Percentiles rank a stretch among this genome's conserved stretches.
Evolutionary conservation across 2,797 vertebrate species (phyloP).

Genomic region (Gorsachius magnificus): DNA sequence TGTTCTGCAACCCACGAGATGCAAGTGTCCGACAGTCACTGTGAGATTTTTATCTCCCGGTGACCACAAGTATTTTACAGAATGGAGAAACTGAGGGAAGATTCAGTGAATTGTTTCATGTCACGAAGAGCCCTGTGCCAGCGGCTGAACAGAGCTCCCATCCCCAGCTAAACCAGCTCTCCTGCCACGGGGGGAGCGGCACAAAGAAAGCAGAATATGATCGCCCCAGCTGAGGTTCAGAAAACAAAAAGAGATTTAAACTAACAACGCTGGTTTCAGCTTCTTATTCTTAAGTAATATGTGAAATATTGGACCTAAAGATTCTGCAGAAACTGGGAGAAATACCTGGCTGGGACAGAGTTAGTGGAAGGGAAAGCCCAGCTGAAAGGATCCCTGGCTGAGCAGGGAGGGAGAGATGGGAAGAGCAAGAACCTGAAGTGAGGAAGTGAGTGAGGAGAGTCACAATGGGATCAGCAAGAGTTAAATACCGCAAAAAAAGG

Average conservation of each 20-base stretch:
- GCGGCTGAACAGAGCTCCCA: neutral
- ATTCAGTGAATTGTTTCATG: neutral
- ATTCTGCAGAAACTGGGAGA: neutral
- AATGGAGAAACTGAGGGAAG: slow-evolving; percentile 38
- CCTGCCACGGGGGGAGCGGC: neutral
- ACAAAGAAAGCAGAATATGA: neutral
- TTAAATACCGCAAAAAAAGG: neutral
- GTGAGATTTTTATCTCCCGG: neutral
- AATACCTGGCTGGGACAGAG: neutral
- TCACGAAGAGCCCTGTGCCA: slow-evolving; percentile 11
- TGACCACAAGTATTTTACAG: slow-evolving; percentile 15
- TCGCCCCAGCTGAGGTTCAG: neutral
- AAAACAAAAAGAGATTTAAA: neutral
- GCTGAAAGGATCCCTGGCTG: neutral
- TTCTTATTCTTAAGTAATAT: neutral
- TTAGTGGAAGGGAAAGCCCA: neutral
- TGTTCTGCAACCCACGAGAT: neutral
- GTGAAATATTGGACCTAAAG: neutral
- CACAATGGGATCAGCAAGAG: neutral
- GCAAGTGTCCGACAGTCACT: neutral
- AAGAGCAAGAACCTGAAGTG: neutral
- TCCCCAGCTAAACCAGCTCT: neutral
- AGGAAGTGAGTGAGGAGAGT: neutral
- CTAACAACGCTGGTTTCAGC: neutral
- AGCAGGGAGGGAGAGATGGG: neutral